phyloP scores from a whole-genome alignment of 1,140 invertebrate species.

The Acromyrmex charruanus region DNA sequence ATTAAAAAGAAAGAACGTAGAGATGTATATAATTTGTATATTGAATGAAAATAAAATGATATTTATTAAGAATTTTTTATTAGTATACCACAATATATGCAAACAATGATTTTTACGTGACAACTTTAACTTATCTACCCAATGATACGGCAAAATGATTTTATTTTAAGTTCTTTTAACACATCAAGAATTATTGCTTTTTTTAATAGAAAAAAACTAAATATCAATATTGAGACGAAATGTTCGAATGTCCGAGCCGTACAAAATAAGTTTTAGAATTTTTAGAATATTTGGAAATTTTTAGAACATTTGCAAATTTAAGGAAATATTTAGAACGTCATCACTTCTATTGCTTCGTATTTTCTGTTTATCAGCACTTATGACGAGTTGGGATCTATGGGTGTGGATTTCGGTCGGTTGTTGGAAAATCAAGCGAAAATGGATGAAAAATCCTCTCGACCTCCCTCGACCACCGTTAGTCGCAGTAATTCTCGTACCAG shows the following conservation, averaged over 20 bases:
- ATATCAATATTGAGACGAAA: too few relatives aligned
- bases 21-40: background rate
- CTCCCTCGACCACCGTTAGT: slow-evolving; percentile 72
- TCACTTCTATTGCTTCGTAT: slow-evolving; percentile 47
- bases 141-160: too few relatives aligned
- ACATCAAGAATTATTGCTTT: too few relatives aligned
- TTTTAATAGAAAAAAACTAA: too few relatives aligned
- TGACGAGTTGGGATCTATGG: slow-evolving; percentile 87
- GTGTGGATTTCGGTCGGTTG: slow-evolving; percentile 90
- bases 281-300: too few relatives aligned
- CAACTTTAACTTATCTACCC: too few relatives aligned
- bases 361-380: slow-evolving; percentile 85
- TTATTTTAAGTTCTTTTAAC: too few relatives aligned
- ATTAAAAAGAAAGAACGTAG: background rate
- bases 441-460: slow-evolving; percentile 81
- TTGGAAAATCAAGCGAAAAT: slow-evolving; percentile 84
- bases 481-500: slow-evolving; percentile 82
- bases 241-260: too few relatives aligned
- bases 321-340: background rate
- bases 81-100: background rate
- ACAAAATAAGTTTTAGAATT: too few relatives aligned
- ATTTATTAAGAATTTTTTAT: background rate
- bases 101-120: too few relatives aligned
- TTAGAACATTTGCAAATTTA: too few relatives aligned
- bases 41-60: background rate